A percentile compares a stretch with the other conserved stretches of the same genome.
phyloP scores from a whole-genome alignment of 30 jellyfish, hydroid and myxozoan species.

The Rhopilema esculentum region DNA sequence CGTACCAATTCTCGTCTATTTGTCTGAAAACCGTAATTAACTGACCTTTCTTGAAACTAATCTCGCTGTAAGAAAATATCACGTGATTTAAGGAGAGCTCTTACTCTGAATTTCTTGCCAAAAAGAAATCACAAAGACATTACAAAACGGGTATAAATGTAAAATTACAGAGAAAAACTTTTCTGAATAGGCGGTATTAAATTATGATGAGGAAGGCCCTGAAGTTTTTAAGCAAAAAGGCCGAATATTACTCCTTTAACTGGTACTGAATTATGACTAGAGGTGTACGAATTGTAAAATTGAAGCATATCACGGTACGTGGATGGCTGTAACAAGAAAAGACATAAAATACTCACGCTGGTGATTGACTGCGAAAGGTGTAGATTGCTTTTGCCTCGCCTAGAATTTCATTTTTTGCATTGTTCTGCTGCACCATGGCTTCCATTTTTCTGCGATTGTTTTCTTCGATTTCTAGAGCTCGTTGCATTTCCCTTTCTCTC shows the following conservation, averaged over 20 bases:
- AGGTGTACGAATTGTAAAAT: no score
- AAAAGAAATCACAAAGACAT: no score
- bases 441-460: conserved; percentile 25
- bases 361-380: neutral
- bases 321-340: neutral
- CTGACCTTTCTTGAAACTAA: conserved; percentile 78
- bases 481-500: conserved; percentile 18
- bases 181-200: no score
- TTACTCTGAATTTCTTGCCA: no score
- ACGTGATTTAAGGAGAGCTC: no score
- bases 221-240: no score
- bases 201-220: no score
- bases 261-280: no score
- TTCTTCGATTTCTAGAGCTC: conserved; percentile 19
- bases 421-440: conserved; percentile 18
- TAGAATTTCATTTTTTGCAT: neutral
- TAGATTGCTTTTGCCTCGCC: conserved; percentile 19
- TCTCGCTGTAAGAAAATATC: conserved; percentile 17
- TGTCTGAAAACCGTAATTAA: conserved; percentile 38
- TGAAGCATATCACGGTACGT: no score
- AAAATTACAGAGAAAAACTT: no score
- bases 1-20: conserved; percentile 91
- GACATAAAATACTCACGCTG: neutral
- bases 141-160: no score
- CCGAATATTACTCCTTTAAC: no score